phyloP scores from a whole-genome alignment of 2,797 vertebrate species.

The Odontamblyopus lacepedii region DNA sequence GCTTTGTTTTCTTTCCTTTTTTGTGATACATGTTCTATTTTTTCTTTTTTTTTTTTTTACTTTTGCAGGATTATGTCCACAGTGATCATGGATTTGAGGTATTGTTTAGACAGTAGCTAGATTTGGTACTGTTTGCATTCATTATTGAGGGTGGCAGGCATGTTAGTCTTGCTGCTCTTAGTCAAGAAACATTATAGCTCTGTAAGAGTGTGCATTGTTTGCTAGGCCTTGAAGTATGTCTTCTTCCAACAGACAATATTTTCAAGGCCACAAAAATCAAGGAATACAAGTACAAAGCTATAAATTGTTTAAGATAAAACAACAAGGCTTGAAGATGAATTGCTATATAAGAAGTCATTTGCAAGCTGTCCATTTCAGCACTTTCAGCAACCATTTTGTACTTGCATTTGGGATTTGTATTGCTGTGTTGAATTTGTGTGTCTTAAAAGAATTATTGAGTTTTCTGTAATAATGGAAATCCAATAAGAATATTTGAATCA shows the following conservation, averaged over 20 bases:
- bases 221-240: background rate
- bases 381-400: slow-evolving; percentile 32
- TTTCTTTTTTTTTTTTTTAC: background rate
- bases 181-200: background rate
- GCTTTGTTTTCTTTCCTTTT: slow-evolving; percentile 6
- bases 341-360: slow-evolving; percentile 32
- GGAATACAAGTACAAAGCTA: slow-evolving; percentile 6
- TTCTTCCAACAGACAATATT: background rate
- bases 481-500: background rate
- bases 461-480: slow-evolving; percentile 46
- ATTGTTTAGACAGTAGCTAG: slow-evolving; percentile 30
- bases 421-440: slow-evolving; percentile 45
- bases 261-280: slow-evolving; percentile 5
- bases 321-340: slow-evolving; percentile 51
- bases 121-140: slow-evolving; percentile 9
- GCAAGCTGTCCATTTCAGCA: slow-evolving; percentile 54
- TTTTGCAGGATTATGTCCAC: slow-evolving; percentile 25
- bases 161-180: background rate
- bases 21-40: slow-evolving; percentile 2
- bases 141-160: background rate
- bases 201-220: background rate
- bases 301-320: slow-evolving; percentile 17
- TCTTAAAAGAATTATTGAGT: slow-evolving; percentile 55
- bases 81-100: slow-evolving; percentile 44
- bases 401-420: slow-evolving; percentile 44